A percentile compares a stretch with the other conserved stretches of the same genome.
Evolutionary conservation across 2,113 vertebrate species (phyloP).

Genomic region (Dissostichus mawsoni): DNA sequence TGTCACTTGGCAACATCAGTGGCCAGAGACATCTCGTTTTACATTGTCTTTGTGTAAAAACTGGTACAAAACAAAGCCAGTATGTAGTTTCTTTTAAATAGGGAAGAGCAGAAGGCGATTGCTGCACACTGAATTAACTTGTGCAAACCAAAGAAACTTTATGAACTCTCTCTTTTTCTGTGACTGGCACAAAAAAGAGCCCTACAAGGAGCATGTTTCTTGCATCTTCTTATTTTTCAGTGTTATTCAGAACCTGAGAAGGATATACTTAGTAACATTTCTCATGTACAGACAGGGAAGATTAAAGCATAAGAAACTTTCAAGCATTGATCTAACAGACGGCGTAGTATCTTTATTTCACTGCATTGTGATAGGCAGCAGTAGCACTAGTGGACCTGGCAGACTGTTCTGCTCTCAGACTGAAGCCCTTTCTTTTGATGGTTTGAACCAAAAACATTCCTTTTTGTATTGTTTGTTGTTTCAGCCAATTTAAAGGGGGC

Average conservation of each 20-base stretch:
- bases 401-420: conserved; percentile 49
- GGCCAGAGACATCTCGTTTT: conserved; percentile 6
- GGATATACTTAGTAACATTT: conserved; percentile 9
- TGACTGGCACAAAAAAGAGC: conserved; percentile 69
- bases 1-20: neutral
- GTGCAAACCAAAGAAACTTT: conserved; percentile 78
- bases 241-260: conserved; percentile 26
- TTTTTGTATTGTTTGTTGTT: conserved; percentile 68
- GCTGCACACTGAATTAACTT: conserved; percentile 56
- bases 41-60: neutral
- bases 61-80: conserved; percentile 10
- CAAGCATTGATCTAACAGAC: conserved; percentile 26
- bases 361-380: conserved; percentile 54
- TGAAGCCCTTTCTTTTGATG: conserved; percentile 57
- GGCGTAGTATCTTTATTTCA: conserved; percentile 42
- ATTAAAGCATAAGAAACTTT: conserved; percentile 23
- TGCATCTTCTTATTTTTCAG: conserved; percentile 28
- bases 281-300: conserved; percentile 12
- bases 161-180: conserved; percentile 46
- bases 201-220: conserved; percentile 33
- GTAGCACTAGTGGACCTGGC: conserved; percentile 45
- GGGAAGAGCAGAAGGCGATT: conserved; percentile 9
- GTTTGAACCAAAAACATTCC: conserved; percentile 67
- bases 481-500: conserved; percentile 45
- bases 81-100: conserved; percentile 22